A percentile compares a stretch with the other conserved stretches of the same genome.
These are phyloP conservation scores for Drosophila barbarae DNA, from an alignment of 2,888 invertebrate species.

Conservation along the genomic window DNA sequence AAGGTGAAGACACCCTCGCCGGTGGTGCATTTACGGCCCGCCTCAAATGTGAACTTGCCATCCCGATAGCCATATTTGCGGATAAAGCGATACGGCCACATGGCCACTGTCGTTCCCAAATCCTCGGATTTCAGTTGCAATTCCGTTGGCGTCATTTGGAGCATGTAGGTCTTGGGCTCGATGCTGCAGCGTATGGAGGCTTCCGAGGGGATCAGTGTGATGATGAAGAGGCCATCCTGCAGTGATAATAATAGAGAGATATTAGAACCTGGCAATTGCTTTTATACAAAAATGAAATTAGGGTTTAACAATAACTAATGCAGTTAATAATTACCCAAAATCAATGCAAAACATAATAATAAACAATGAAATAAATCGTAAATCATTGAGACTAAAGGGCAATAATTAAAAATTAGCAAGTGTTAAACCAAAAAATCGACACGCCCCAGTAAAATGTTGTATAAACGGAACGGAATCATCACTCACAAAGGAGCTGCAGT, in stretches of 20 bases:
- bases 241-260: not conserved
- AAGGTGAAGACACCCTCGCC: constrained; percentile 91
- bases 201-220: constrained; percentile 88
- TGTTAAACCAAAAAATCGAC: not conserved
- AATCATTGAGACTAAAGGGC: not conserved
- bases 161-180: constrained; percentile 85
- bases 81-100: constrained; percentile 92
- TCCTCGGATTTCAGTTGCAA: constrained; percentile 85
- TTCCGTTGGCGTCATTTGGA: constrained; percentile 87
- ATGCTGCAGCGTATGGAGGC: constrained; percentile 89
- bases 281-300: not conserved
- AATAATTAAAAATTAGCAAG: not conserved
- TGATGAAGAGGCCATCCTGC: constrained; percentile 87
- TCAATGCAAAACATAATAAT: not conserved
- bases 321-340: not conserved
- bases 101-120: constrained; percentile 83
- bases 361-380: not conserved
- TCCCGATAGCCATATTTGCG: constrained; percentile 91
- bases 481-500: constrained; percentile 86
- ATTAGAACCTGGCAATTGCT: no score
- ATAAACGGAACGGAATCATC: not conserved
- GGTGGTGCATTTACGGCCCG: constrained; percentile 91
- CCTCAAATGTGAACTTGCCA: constrained; percentile 93
- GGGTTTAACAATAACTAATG: not conserved
- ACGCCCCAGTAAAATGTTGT: not conserved